Conservation (phyloP, 1,140 invertebrate genomes). For the Drosophila orosa region DNA sequence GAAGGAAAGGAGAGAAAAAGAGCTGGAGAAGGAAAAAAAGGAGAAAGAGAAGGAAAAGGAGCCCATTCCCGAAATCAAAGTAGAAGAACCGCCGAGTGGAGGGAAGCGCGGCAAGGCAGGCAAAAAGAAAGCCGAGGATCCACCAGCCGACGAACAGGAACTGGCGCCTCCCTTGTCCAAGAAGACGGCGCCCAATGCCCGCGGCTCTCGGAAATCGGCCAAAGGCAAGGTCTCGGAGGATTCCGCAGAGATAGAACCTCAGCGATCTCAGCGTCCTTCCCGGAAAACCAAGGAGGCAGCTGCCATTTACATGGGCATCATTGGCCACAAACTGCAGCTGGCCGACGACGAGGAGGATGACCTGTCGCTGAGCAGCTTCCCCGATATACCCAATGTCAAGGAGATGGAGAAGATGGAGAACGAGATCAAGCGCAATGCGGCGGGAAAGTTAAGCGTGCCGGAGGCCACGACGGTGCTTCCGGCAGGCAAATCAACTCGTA, state of each 20-base stretch:
- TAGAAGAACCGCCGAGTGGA: conserved; percentile 25
- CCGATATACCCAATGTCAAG: conserved; percentile 88
- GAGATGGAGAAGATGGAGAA: conserved; percentile 87
- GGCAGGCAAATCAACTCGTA: conserved; percentile 29
- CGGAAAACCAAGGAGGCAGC: conserved; percentile 91
- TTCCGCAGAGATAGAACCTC: conserved; percentile 23
- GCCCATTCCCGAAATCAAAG: conserved; percentile 17
- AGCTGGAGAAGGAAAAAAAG: conserved; percentile 4
- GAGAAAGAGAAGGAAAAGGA: conserved; percentile 15
- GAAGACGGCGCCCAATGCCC: conserved; percentile 44
- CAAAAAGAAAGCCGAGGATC: conserved; percentile 51
- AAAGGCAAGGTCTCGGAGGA: conserved; percentile 47
- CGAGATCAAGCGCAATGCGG: conserved; percentile 86
- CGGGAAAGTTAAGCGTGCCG: conserved; percentile 58
- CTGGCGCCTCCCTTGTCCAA: conserved; percentile 56
- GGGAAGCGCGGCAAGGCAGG: conserved; percentile 44
- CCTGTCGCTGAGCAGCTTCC: conserved; percentile 88
- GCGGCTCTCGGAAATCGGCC: conserved; percentile 49
- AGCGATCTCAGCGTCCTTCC: conserved; percentile 85
- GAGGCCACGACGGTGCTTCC: conserved; percentile 31
- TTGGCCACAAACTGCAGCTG: conserved; percentile 88
- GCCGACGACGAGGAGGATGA: conserved; percentile 87
- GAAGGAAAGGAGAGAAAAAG: conserved; percentile 16
- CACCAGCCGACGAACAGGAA: conserved; percentile 39
- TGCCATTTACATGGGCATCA: conserved; percentile 90